Evolutionary conservation across 2,888 invertebrate genomes (phyloP).

Genomic region (Cephonodes hylas): DNA sequence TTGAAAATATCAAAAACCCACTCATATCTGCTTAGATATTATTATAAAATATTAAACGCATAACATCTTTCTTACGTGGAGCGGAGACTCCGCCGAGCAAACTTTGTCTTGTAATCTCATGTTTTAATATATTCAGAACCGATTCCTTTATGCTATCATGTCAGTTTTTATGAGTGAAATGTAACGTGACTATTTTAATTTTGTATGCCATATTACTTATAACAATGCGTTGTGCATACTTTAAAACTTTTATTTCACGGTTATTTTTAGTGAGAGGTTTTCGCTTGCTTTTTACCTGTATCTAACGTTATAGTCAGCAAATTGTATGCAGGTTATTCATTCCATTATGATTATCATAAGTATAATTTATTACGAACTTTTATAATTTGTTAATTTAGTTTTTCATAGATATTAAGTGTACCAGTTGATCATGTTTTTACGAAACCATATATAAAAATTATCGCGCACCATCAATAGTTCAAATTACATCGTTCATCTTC

Average conservation of each 20-base stretch:
- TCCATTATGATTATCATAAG: not conserved
- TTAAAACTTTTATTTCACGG: not conserved
- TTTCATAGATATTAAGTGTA: conserved; percentile 7
- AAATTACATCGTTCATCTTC: conserved; percentile 46
- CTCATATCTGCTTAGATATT: conserved; percentile 76
- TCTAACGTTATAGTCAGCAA: not conserved
- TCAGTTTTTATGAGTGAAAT: not conserved
- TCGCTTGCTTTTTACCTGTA: not conserved
- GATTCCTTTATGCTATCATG: not conserved
- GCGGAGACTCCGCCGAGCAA: not conserved
- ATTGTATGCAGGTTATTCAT: conserved; percentile 1
- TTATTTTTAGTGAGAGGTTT: not conserved
- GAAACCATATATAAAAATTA: conserved; percentile 15
- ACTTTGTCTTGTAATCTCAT: conserved; percentile 5
- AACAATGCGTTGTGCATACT: not conserved
- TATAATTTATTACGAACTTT: conserved; percentile 8
- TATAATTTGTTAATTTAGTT: conserved; percentile 3
- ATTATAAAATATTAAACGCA: conserved; percentile 30
- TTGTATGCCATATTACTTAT: not conserved
- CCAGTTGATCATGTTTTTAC: conserved; percentile 7
- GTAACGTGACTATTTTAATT: not conserved
- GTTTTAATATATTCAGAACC: not conserved
- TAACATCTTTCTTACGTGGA: conserved; percentile 9
- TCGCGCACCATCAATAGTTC: conserved; percentile 51
- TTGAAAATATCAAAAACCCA: conserved; percentile 59